phyloP scores from a whole-genome alignment of 2,888 invertebrate species.

The Therioaphis trifolii region DNA sequence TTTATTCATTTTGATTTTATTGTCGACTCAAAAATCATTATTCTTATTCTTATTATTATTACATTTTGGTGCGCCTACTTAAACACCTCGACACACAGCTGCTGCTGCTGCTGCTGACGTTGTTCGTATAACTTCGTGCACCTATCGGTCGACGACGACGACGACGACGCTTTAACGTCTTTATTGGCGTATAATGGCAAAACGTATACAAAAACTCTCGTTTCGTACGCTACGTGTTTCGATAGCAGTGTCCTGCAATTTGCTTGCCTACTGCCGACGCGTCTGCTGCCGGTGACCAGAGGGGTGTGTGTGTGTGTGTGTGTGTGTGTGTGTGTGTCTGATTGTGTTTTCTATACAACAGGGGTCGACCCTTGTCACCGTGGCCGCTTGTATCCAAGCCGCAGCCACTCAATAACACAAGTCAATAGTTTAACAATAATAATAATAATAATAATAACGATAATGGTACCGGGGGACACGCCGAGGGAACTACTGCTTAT shows the following conservation, averaged over 20 bases:
- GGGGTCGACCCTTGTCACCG: constrained; percentile 46
- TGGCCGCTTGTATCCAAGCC: background rate
- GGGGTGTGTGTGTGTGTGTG: background rate
- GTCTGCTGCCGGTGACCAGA: constrained; percentile 13
- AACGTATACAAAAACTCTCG: constrained; percentile 27
- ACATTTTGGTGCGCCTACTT: too few relatives aligned
- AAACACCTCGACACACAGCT: constrained; percentile 5
- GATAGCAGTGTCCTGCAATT: constrained; percentile 41
- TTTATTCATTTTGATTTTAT: constrained; percentile 22
- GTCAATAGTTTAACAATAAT: constrained; percentile 59
- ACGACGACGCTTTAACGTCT: constrained; percentile 32
- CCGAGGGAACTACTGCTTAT: constrained; percentile 15
- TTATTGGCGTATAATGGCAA: constrained; percentile 40
- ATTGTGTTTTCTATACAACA: background rate
- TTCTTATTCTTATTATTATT: background rate
- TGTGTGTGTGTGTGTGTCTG: background rate
- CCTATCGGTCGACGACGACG: constrained; percentile 12
- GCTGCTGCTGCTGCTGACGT: background rate
- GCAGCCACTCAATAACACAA: constrained; percentile 58
- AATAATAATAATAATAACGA: constrained; percentile 44
- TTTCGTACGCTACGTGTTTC: background rate
- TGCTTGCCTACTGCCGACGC: background rate
- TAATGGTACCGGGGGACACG: constrained; percentile 15
- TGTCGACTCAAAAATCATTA: constrained; percentile 23
- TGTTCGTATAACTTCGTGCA: too few relatives aligned